Base-by-base conservation (phyloP, 2,888 invertebrate genomes). In the Holacanthella duospinosa region DNA sequence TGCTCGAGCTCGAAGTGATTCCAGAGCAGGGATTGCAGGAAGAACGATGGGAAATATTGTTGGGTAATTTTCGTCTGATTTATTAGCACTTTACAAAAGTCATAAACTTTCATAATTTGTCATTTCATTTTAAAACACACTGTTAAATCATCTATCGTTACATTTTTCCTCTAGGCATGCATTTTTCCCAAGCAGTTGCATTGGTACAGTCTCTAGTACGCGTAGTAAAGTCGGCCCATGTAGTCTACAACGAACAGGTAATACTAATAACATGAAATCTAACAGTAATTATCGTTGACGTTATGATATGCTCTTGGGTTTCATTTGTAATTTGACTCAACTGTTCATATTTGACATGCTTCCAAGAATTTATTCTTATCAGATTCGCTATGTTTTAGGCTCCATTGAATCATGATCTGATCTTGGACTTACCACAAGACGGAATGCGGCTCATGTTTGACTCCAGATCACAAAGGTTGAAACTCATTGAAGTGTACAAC, bases 371-470 rank as follows among this genome's bases (percentile, higher is more conserved):
- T 36, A 16, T 36, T 6, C 6, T 12, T 36, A 16, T 6, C 16
- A 12, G 36, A 16, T 6, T 36, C 16, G 36, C 9, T 36, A 36
- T 36, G 36, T 59, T 63, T 21, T 26, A 95, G 89, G 89, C 92
- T 80, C 96, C 97, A 55, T 82, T 97, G 79, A 87, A 87, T 75
- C 90, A 92, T 80, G 97, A 99, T 79, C 82, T 99, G 79, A 90
- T 95, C 74, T 88, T 99, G 77, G 93, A 93, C 81, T 85, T 99
- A 80, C 91, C 94, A 61, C 88, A 92, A 77, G 96, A 97, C 81
- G 97, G 97, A 57, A 87, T 99, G 71, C 86, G 93, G 78, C 85
- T 99, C 75, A 89, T 94, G 80, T 99, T 97, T 79, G 97, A 99
- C 80, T 90, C 96, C 44, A 85, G 90, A 62, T 87, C 88, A 56